These are phyloP conservation scores for Lophius americanus DNA, from an alignment of 2,797 vertebrate species.

Conservation along the genomic window DNA sequence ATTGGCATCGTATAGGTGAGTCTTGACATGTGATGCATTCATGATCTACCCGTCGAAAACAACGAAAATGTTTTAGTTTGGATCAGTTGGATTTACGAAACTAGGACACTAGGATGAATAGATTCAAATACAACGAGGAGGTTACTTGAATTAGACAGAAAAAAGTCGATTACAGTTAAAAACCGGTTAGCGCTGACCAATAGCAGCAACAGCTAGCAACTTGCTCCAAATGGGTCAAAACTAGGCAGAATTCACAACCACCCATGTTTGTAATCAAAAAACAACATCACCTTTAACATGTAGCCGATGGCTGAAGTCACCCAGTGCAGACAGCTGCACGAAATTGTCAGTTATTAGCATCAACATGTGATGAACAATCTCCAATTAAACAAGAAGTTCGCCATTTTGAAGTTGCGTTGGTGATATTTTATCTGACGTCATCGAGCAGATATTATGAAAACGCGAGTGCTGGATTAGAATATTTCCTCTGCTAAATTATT, in stretches of 20 bases:
- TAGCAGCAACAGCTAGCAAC: conserved; percentile 41
- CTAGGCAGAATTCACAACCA: neutral
- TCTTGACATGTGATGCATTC: too few species aligned
- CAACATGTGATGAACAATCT: conserved; percentile 43
- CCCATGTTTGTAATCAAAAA: accelerated
- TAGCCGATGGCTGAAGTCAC: conserved; percentile 36
- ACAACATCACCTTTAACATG: conserved; percentile 75
- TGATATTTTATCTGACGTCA: conserved; percentile 23
- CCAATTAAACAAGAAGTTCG: conserved; percentile 69
- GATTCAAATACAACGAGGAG: too few species aligned
- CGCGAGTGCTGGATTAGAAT: neutral
- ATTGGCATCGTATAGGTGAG: too few species aligned
- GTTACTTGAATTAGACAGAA: accelerated
- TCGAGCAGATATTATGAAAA: conserved; percentile 13
- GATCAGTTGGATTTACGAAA: too few species aligned
- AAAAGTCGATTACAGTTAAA: neutral
- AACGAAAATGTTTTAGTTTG: too few species aligned
- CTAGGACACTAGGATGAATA: too few species aligned
- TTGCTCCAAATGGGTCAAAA: conserved; percentile 2
- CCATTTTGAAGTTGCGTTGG: conserved; percentile 63
- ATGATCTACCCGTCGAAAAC: too few species aligned
- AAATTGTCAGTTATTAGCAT: conserved; percentile 32
- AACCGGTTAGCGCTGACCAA: neutral
- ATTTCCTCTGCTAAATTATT: neutral
- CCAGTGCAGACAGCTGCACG: neutral